A percentile compares a stretch with the other conserved stretches of the same genome.
These are phyloP conservation scores for Netelia inedita DNA, from an alignment of 2,888 invertebrate species.

Conservation along the genomic window DNA sequence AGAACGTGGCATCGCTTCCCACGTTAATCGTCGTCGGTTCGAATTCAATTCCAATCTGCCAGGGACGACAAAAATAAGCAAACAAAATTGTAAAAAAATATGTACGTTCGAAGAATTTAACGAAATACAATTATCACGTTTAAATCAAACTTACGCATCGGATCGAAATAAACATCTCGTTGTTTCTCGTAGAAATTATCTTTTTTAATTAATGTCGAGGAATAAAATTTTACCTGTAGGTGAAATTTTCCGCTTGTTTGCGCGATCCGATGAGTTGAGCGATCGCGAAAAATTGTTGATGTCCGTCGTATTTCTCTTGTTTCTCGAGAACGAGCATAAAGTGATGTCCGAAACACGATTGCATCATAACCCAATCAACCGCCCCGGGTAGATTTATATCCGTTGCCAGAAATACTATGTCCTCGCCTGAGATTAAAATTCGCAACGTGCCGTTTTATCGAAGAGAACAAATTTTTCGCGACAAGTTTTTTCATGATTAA, in stretches of 20 bases:
- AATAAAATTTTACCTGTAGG: slow-evolving; percentile 90
- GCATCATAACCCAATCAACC: slow-evolving; percentile 99
- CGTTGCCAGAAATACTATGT: slow-evolving; percentile 99
- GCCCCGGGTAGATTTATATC: slow-evolving; percentile 99
- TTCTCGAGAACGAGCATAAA: slow-evolving; percentile 99
- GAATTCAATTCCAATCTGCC: slow-evolving; percentile 97
- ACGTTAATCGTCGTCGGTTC: slow-evolving; percentile 96
- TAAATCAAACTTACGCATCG: too few species aligned
- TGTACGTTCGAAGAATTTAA: neutral
- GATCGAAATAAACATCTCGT: neutral
- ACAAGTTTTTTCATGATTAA: too few species aligned
- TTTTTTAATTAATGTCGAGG: neutral
- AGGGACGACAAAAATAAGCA: slow-evolving; percentile 9
- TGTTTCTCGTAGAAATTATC: neutral
- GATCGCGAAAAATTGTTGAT: slow-evolving; percentile 98
- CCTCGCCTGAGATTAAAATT: slow-evolving; percentile 89
- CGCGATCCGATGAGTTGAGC: slow-evolving; percentile 99
- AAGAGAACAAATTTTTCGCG: too few species aligned
- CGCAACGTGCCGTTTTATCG: neutral
- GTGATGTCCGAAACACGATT: slow-evolving; percentile 99
- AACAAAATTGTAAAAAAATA: neutral
- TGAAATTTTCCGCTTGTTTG: slow-evolving; percentile 99
- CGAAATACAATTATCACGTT: too few species aligned
- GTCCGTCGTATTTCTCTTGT: slow-evolving; percentile 98
- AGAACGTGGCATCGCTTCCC: slow-evolving; percentile 99